phyloP scores from a whole-genome alignment of 1,140 invertebrate genomes.

The Brachionus paranguensis region DNA sequence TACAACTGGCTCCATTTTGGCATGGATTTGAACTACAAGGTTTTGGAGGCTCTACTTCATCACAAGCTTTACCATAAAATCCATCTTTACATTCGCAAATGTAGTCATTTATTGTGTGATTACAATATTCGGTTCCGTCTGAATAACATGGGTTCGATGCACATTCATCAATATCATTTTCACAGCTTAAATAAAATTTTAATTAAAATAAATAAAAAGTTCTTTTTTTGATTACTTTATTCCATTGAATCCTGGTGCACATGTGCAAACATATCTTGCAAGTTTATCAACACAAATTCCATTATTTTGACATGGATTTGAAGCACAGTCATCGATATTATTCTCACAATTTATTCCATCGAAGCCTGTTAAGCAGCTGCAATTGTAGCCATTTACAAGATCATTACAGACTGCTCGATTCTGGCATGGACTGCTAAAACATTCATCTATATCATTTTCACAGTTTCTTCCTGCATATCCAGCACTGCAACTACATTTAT shows the following conservation, averaged over 20 bases:
- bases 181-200: slow-evolving; percentile 5
- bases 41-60: background rate
- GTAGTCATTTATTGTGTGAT: slow-evolving; percentile 77
- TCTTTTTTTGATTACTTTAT: background rate
- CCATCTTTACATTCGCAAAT: slow-evolving; percentile 73
- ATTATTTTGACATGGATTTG: slow-evolving; percentile 33
- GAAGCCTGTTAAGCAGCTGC: slow-evolving; percentile 60
- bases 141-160: background rate
- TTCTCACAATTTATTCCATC: slow-evolving; percentile 45
- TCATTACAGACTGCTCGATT: background rate
- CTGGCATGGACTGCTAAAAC: background rate
- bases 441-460: slow-evolving; percentile 41
- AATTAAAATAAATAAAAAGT: background rate
- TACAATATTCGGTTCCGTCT: slow-evolving; percentile 2
- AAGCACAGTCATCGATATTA: slow-evolving; percentile 34
- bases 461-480: slow-evolving; percentile 76
- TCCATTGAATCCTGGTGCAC: background rate
- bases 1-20: slow-evolving; percentile 25
- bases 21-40: slow-evolving; percentile 18
- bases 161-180: slow-evolving; percentile 38
- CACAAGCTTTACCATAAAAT: background rate
- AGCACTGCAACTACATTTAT: slow-evolving; percentile 85
- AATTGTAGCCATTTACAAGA: slow-evolving; percentile 41
- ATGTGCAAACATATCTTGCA: background rate
- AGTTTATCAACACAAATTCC: background rate